Conservation (phyloP, 2,888 invertebrate genomes). For the Lamellibrachia satsuma region DNA sequence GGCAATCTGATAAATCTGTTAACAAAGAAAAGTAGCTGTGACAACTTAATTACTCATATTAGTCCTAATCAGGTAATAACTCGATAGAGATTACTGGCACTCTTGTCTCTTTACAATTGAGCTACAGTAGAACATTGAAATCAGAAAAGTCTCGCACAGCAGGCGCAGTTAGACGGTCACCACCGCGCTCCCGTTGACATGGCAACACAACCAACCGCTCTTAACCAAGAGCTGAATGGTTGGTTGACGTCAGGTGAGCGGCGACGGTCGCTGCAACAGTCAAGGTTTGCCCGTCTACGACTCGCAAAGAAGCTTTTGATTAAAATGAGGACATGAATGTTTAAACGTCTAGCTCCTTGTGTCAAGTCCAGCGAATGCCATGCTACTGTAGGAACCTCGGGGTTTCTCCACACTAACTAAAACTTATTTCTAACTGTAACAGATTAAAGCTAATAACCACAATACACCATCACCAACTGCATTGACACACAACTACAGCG, state of each 20-base stretch:
- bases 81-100: neutral
- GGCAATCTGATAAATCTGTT: conserved; percentile 5
- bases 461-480: conserved; percentile 13
- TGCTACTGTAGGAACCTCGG: neutral
- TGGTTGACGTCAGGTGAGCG: neutral
- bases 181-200: neutral
- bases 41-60: conserved; percentile 4
- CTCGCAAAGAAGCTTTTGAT: neutral
- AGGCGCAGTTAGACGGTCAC: neutral
- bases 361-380: neutral
- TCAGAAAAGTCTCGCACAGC: neutral
- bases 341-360: neutral
- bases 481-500: neutral
- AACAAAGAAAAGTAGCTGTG: conserved; percentile 13
- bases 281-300: neutral
- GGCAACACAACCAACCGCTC: neutral
- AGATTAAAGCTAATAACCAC: conserved; percentile 17
- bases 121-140: neutral
- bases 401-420: neutral
- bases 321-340: neutral
- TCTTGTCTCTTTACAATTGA: neutral
- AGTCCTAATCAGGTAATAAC: neutral
- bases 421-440: conserved; percentile 17
- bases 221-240: neutral
- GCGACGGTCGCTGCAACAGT: neutral